Base-by-base conservation (phyloP, 2,888 invertebrate genomes). In the Icerya purchasi region DNA sequence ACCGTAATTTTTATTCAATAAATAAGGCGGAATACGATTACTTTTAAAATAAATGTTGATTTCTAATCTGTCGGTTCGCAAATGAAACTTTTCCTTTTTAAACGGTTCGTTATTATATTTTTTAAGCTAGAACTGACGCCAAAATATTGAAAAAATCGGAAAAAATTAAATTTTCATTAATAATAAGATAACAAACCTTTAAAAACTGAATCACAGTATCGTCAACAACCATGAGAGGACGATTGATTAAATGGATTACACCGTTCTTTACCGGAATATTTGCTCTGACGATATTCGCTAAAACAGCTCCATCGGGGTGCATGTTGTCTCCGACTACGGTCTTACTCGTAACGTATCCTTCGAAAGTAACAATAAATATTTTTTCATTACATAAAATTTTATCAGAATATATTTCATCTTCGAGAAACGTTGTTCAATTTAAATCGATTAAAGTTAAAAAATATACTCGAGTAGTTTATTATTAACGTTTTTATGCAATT, bases 231-330 rank as follows among this genome's bases (percentile, higher is more conserved):
- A 92, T 89, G 19, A 93, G 76, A 0, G 92, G 92, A 64, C 87
- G 80, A 67, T 89, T 86, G 65, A 93, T 92, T 63, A 94, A 79
- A 73, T 94, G 93, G 2, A 93, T 83, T 0, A 93, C 91, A 36
- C 93, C 92, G 68, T 92, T 93, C 68, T 81, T 82, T 24, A 92
- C 88, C 0, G 92, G 91, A 65, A 93, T 91, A 72, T 93, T 92
- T 36, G 85, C 85, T 69, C 83, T 81, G 8, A 90, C 83, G 63
- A 93, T 86, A 72, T 89, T 86, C 1, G 90, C 86, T 64, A 90
- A 72, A 1, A 92, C 91, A 2, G 87, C 86, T 10, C 91, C 91
- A 58, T 81, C 78, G 18, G 82, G 78, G 71, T 90, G 88, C 65
- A 79, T 81, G 1, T 79, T 74, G 68, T 88, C 87, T 2, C 86